Evolutionary conservation across 2,113 vertebrate species (phyloP).

Genomic region (Arizona elegans): DNA sequence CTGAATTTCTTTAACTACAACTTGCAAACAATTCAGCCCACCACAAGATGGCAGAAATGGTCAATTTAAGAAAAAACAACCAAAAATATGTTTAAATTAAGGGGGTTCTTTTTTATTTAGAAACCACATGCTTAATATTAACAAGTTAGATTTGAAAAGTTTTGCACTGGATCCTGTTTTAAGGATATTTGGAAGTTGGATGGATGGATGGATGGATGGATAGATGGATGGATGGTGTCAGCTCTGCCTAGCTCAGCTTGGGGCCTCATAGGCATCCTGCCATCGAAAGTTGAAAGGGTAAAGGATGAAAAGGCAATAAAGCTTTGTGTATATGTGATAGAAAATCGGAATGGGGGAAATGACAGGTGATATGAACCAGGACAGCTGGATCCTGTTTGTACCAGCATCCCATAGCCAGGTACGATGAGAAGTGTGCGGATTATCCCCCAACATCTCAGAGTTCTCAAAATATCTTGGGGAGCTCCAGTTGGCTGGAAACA

Average conservation of each 20-base stretch:
- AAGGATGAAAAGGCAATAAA: not conserved
- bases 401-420: not conserved
- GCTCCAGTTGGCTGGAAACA: not conserved
- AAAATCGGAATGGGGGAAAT: not conserved
- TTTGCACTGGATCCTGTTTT: not conserved
- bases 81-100: not conserved
- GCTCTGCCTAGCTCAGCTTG: not conserved
- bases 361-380: not conserved
- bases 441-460: not conserved
- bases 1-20: not conserved
- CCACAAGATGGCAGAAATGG: slow-evolving; percentile 35
- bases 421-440: not conserved
- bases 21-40: not conserved
- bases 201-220: too few species aligned
- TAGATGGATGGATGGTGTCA: not conserved
- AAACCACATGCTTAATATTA: not conserved
- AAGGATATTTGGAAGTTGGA: not conserved
- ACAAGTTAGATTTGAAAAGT: not conserved
- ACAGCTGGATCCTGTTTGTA: not conserved
- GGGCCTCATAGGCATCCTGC: not conserved
- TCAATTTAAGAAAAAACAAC: not conserved
- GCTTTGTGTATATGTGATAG: not conserved
- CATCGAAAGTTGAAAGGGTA: not conserved
- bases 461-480: not conserved
- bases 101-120: not conserved